These are phyloP conservation scores for Gulo gulo DNA, from an alignment of 2,113 vertebrate genomes.

Conservation along the genomic window DNA sequence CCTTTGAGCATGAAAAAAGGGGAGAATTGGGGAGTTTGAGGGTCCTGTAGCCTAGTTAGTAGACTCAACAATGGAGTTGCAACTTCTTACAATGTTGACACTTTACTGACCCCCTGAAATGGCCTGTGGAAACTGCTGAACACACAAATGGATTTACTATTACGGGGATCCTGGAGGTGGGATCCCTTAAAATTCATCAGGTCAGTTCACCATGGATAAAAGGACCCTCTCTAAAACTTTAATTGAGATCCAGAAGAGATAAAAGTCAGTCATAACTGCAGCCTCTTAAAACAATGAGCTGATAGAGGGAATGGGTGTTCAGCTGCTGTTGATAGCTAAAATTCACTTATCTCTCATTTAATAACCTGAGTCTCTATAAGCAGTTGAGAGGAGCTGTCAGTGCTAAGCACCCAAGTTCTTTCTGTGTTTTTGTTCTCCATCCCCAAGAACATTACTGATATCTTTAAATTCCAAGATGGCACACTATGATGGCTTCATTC, in stretches of 20 bases:
- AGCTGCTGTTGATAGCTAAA: not conserved
- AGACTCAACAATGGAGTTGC: not conserved
- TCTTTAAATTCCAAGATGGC: not conserved
- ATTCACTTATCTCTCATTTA: not conserved
- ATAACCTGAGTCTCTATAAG: not conserved
- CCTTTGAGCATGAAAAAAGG: not conserved
- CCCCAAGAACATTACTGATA: not conserved
- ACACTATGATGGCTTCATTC: not conserved
- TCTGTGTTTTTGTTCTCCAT: not conserved
- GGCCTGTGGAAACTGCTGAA: fast-evolving
- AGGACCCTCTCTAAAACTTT: not conserved
- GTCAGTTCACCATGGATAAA: not conserved
- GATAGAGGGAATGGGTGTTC: not conserved
- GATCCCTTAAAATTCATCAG: not conserved
- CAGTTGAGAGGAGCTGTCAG: not conserved
- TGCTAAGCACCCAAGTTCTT: not conserved
- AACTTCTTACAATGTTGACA: not conserved
- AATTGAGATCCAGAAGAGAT: not conserved
- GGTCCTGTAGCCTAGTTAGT: not conserved
- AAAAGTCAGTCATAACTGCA: not conserved
- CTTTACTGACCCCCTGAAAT: not conserved
- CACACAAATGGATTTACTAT: not conserved
- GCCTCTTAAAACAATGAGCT: not conserved
- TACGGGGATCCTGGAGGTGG: not conserved
- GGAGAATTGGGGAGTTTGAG: not conserved